Conservation (phyloP, 2,888 invertebrate genomes). For the Embidobia sp. region DNA sequence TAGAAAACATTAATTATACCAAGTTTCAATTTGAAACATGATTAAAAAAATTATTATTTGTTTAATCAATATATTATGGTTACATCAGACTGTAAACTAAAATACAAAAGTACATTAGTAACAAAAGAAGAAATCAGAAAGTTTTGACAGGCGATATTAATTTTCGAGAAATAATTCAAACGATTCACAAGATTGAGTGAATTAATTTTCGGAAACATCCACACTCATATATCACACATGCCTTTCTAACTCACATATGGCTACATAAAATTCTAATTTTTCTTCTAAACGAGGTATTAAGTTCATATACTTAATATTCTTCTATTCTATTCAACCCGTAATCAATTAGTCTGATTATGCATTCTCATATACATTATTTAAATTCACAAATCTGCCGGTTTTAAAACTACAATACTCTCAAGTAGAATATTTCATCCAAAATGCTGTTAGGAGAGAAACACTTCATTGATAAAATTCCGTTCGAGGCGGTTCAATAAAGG, state of each 20-base stretch:
- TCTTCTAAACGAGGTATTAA: conserved; percentile 21
- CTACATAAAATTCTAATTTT: conserved; percentile 40
- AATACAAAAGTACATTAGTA: conserved; percentile 5
- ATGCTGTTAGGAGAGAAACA: too few species aligned
- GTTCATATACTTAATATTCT: conserved; percentile 13
- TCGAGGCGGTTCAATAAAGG: conserved; percentile 4
- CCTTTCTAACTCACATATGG: conserved; percentile 11
- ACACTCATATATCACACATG: conserved; percentile 16
- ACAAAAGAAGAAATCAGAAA: neutral
- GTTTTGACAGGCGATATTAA: conserved; percentile 37
- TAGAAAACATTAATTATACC: too few species aligned
- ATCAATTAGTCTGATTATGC: conserved; percentile 2
- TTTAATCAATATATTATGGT: too few species aligned
- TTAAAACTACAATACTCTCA: too few species aligned
- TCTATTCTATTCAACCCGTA: neutral
- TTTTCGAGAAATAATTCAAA: conserved; percentile 5
- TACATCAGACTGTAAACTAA: too few species aligned
- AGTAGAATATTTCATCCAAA: too few species aligned
- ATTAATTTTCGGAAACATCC: conserved; percentile 35
- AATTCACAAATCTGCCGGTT: conserved; percentile 16
- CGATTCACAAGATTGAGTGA: conserved; percentile 7
- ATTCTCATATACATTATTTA: neutral
- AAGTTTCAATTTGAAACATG: neutral
- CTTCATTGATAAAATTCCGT: conserved; percentile 35
- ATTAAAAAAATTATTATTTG: neutral